Base-by-base conservation (phyloP, 2,113 vertebrate species). In the Aldabrachelys gigantea region DNA sequence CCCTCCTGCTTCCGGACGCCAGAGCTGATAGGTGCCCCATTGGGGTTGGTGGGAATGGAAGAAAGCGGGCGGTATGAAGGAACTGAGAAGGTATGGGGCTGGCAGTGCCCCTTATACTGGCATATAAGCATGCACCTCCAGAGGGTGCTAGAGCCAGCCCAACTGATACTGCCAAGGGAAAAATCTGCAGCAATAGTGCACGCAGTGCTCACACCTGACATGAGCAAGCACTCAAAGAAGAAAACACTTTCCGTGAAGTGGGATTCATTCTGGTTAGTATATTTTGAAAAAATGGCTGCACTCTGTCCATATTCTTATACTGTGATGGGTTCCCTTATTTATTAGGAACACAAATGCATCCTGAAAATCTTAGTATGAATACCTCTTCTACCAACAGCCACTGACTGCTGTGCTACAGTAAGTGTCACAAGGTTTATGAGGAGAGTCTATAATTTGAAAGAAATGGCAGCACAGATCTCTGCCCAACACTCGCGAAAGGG, bases 401-500 rank as follows among this genome's bases (percentile, higher is more conserved):
- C 54, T 87, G 83, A 52, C 69, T 80, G 44, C 1, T 3, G 47
- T 56, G 54, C 41, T 87, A 62, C 85, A 93, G 85, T 59, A 88
- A 88, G 27, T n/a, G 88, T 79, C 84, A 84, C 11, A 52, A 44
- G 10, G 2, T 17, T 53, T 83, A 89, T 52, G 11, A 52, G n/a
- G 78, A 54, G 29, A 81, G 38, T 41, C 89, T 81, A 81, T 75
- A 90, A 35, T 35, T 81, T 79, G 84, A 96, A 21, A 76, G 17
- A 91, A 72, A 93, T 91, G 49, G 76, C 38, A 94, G 93, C 41
- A 24, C 31, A 89, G 56, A 94, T 76, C 80, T 92, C 49, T 62
- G 88, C 69, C 88, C 59, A 82, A 80, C 52, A 78, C 27, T 81
- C 75, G 89, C 2, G 81, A 94, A 96, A 97, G 92, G 78, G 96